Base-by-base conservation (phyloP, 2,113 vertebrate species). In the Gallinago jamesoni region DNA sequence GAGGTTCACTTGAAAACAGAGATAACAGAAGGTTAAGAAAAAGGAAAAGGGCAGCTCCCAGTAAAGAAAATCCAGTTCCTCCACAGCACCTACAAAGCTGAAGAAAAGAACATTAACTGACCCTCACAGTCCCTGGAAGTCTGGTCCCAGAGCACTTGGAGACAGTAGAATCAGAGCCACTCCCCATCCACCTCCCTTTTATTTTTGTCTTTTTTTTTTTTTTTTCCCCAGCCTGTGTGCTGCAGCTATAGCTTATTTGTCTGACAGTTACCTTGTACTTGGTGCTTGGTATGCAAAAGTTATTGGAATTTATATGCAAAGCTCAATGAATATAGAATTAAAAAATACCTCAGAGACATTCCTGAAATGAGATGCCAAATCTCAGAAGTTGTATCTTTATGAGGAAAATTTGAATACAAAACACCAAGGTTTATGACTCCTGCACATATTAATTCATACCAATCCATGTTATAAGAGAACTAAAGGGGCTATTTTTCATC, bases 401-500 rank as follows among this genome's bases (percentile, higher is more conserved):
- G 85, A 94, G 66, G 90, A 79, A 77, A 92, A 92, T 92, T 19
- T 69, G 52, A 89, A 80, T 97, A 91, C 74, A 97, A 94, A 95
- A 25, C 76, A 87, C 87, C 56, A 53, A 70, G 35, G 37, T 95
- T 97, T 96, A 96, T 91, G 68, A 77, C 82, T 94, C 84, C 82
- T 84, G 57, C 85, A 89, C 55, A 66, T 89, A 97, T 96, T 97
- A 97, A 97, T 98, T 97, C 96, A 93, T 77, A 89, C 75, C 17
- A 53, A 87, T 92, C 68, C 62, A 11, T 83, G 41, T 85, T 91
- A 68, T 89, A 96, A 96, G 79, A 96, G 92, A 53, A 94, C 93
- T 96, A 93, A 94, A 95, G 89, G 87, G 81, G 62, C 68, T 80
- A 67, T 96, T 95, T 97, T 97, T 95, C 93, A 96, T 94, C 85